Evolutionary conservation across 2,113 vertebrate genomes (phyloP), one percentile per base, ranked within the genome.

Genomic region (Gadus macrocephalus): DNA sequence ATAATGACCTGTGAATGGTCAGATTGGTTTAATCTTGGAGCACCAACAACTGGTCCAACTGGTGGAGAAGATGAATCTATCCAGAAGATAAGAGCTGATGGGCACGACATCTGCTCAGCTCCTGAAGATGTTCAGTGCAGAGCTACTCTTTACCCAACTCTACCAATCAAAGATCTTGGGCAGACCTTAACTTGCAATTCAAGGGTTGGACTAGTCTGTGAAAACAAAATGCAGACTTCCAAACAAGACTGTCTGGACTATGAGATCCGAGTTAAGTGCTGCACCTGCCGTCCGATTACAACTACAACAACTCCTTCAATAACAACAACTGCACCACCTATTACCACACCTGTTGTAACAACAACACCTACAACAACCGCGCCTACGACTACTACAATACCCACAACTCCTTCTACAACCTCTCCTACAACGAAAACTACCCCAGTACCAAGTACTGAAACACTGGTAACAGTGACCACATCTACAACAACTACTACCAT

Each of bases 171-270:
- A 17, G 35, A 81, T 4, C 19, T 91, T 16, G 84, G 79, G 0
- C 89, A 91, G 68, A 61, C 0, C 27, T 66, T 83, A 15, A 67
- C 28, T 6, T 0, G 85, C 2, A 68, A 86, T 1, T 7, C 61
- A 6, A 0, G 53, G 35, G 68, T 77, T 53, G 82, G 82, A 25
- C 55, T 83, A 0, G 80, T 88, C 42, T 91, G 90, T 74, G 8
- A 61, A 6, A 91, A 91, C 22, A n/a, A 62, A 0, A 76, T 88
- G 15, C 88, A 90, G 0, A 79, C 75, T 0, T 17, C 64, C 0
- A 69, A 73, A 55, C 25, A 20, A 16, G 73, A 86, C 65, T 91
- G 90, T 67, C 75, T 79, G 27, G 72, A 83, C 60, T 83, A 83
- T 35, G 78, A 83, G 63, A 69, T 83, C 8, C 62, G 64, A 62